These are phyloP conservation scores for Gambusia yucatana DNA, from an alignment of 2,797 vertebrate genomes.

Conservation along the genomic window DNA sequence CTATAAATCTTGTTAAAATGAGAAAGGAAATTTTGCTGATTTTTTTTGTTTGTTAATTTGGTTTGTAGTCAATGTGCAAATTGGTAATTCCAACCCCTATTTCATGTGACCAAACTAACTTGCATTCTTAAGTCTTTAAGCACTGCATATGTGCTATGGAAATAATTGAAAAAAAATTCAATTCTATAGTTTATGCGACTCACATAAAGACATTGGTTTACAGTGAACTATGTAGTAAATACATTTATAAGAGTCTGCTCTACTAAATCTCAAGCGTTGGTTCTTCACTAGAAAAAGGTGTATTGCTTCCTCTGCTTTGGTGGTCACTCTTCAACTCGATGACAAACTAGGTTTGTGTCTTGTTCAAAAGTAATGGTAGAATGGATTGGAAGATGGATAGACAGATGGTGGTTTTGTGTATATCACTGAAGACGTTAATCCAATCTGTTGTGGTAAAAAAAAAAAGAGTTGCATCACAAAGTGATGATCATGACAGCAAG, in stretches of 20 bases:
- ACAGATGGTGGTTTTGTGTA: not conserved
- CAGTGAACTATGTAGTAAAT: not conserved
- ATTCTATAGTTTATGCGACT: not conserved
- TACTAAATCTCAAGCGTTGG: not conserved
- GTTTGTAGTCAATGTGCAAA: not conserved
- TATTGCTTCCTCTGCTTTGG: not conserved
- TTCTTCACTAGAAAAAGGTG: not conserved
- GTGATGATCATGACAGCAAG: not conserved
- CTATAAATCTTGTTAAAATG: not conserved
- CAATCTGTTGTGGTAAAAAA: not conserved
- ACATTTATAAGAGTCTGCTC: not conserved
- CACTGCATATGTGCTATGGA: not conserved
- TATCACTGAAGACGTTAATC: not conserved
- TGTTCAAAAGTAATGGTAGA: not conserved
- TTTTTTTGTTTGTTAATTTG: not conserved
- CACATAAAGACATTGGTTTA: not conserved
- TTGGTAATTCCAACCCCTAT: not conserved
- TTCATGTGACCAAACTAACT: not conserved
- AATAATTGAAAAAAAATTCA: not conserved
- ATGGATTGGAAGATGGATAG: not conserved
- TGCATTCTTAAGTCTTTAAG: not conserved
- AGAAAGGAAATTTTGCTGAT: not conserved
- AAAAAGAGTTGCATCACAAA: not conserved
- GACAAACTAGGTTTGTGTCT: not conserved
- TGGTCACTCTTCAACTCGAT: not conserved